These are phyloP conservation scores for Promerops cafer DNA, from an alignment of 2,113 vertebrate species.

Conservation along the genomic window DNA sequence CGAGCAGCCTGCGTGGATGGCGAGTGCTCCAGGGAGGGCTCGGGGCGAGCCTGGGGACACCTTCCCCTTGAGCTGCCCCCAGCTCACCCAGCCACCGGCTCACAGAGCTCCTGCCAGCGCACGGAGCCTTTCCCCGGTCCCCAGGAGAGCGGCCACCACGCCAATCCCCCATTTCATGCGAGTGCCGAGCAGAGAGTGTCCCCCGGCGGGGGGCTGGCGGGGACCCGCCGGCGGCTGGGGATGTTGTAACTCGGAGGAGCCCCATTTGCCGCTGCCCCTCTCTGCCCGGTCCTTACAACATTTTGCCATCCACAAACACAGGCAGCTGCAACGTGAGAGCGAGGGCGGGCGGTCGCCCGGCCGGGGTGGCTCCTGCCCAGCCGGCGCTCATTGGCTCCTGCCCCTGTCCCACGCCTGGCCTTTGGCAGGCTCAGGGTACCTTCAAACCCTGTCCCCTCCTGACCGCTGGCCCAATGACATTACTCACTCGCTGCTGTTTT, in stretches of 20 bases:
- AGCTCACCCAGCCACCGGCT: background rate
- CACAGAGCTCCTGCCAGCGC: background rate
- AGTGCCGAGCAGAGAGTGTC: background rate
- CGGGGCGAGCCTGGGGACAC: background rate
- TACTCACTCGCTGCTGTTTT: constrained; percentile 35
- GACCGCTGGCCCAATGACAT: constrained; percentile 49
- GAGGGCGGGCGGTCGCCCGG: background rate
- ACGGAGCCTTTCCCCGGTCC: background rate
- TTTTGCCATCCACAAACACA: constrained; percentile 24
- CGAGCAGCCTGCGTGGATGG: background rate
- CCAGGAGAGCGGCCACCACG: background rate
- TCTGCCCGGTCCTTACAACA: background rate
- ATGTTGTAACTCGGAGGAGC: background rate
- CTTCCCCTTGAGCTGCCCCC: background rate
- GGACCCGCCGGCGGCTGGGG: background rate
- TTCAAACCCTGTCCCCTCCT: constrained; percentile 42
- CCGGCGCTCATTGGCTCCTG: constrained; percentile 41
- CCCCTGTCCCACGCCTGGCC: constrained; percentile 22
- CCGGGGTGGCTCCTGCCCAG: constrained; percentile 54
- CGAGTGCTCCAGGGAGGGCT: background rate
- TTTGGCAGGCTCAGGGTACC: constrained; percentile 20
- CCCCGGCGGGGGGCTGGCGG: background rate
- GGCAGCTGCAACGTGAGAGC: constrained; percentile 54
- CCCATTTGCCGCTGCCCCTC: constrained; percentile 38
- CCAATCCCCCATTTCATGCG: background rate